Evolutionary conservation across 35 echinoderm and acorn worm genomes (phyloP).

Genomic region (Amphiura filiformis): DNA sequence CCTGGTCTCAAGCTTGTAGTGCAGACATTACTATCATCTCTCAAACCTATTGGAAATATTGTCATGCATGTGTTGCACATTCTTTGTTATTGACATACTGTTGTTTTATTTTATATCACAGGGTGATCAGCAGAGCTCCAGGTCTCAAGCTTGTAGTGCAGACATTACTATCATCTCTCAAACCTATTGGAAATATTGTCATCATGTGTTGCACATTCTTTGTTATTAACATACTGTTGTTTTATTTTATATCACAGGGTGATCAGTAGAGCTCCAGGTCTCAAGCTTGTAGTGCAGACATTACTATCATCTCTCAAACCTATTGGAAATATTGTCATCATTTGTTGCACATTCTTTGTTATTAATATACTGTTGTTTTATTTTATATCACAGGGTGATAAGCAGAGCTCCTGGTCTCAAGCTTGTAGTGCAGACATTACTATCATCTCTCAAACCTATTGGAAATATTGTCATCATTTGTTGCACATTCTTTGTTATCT

Average conservation of each 20-base stretch:
- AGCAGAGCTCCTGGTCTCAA: slow-evolving; percentile 94
- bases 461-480: slow-evolving; percentile 99
- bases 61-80: slow-evolving; percentile 99
- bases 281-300: slow-evolving; percentile 96
- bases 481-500: slow-evolving; percentile 98
- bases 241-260: too few relatives aligned
- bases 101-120: too few relatives aligned
- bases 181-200: slow-evolving; percentile 98
- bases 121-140: slow-evolving; percentile 95
- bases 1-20: slow-evolving; percentile 96
- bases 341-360: slow-evolving; percentile 98
- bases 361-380: too few relatives aligned
- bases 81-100: too few relatives aligned
- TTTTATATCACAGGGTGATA: too few relatives aligned
- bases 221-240: too few relatives aligned
- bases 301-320: slow-evolving; percentile 91
- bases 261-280: slow-evolving; percentile 92
- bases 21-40: slow-evolving; percentile 90
- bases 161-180: slow-evolving; percentile 89
- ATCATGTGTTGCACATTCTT: slow-evolving; percentile 99
- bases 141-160: slow-evolving; percentile 96
- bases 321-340: slow-evolving; percentile 98
- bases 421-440: slow-evolving; percentile 89
- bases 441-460: slow-evolving; percentile 95
- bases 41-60: slow-evolving; percentile 97